Evolutionary conservation across 2,113 vertebrate species (phyloP).

Genomic region (Melanotaenia duboulayi): DNA sequence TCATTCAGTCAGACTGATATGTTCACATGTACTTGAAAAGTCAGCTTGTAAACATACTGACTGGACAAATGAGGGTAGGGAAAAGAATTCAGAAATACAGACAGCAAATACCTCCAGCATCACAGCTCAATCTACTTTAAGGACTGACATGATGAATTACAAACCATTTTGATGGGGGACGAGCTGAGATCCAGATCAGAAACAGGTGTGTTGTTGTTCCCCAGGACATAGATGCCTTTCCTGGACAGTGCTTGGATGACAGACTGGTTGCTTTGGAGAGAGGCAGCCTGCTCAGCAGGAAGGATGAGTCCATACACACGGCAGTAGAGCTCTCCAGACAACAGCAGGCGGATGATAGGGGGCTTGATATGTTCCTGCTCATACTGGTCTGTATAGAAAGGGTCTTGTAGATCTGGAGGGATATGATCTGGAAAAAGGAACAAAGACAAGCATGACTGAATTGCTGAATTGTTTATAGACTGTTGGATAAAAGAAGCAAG

Average conservation of each 20-base stretch:
- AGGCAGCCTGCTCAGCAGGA: slow-evolving; percentile 88
- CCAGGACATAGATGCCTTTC: slow-evolving; percentile 93
- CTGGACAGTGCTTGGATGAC: slow-evolving; percentile 92
- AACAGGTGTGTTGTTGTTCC: slow-evolving; percentile 88
- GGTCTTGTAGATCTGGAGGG: slow-evolving; percentile 91
- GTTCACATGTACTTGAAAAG: no score
- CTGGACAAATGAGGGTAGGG: no score
- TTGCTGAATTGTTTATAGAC: neutral
- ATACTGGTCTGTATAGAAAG: slow-evolving; percentile 96
- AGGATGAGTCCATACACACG: slow-evolving; percentile 91
- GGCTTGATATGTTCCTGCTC: slow-evolving; percentile 98
- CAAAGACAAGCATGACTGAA: neutral
- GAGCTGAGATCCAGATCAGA: slow-evolving; percentile 88
- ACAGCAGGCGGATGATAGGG: slow-evolving; percentile 88
- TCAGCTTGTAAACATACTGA: no score
- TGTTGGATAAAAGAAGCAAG: neutral
- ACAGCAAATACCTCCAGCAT: no score
- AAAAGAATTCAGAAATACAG: no score
- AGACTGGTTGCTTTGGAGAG: slow-evolving; percentile 89
- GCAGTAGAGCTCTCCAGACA: slow-evolving; percentile 93
- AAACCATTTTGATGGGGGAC: slow-evolving; percentile 94
- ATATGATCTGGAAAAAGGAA: slow-evolving; percentile 85
- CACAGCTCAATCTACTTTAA: no score
- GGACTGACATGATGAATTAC: slow-evolving; percentile 34
- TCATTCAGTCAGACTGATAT: no score